A percentile compares a stretch with the other conserved stretches of the same genome.
phyloP scores from a whole-genome alignment of 2,888 invertebrate species.

The Apodemia hepburni region DNA sequence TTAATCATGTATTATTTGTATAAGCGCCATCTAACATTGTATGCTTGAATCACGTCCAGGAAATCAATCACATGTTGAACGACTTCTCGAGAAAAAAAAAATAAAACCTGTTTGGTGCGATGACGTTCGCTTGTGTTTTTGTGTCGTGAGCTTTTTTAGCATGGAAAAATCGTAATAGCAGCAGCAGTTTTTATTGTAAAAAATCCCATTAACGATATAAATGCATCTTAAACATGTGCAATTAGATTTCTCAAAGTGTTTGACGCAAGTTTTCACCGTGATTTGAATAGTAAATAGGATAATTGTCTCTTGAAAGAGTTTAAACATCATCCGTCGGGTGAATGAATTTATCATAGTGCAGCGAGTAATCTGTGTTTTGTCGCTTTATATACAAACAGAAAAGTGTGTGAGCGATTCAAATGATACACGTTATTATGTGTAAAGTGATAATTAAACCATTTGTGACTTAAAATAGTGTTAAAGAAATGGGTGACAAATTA shows the following conservation, averaged over 20 bases:
- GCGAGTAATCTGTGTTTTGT: constrained; percentile 24
- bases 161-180: constrained; percentile 14
- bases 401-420: constrained; percentile 45
- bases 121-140: constrained; percentile 69
- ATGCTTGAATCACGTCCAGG: constrained; percentile 37
- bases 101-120: constrained; percentile 65
- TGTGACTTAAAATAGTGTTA: constrained; percentile 43
- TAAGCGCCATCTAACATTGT: constrained; percentile 48
- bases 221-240: not conserved
- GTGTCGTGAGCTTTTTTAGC: constrained; percentile 49
- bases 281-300: constrained; percentile 24
- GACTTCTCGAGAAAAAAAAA: constrained; percentile 46
- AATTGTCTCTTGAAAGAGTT: constrained; percentile 20
- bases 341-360: constrained; percentile 30
- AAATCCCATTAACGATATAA: not conserved
- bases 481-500: constrained; percentile 72
- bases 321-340: constrained; percentile 31
- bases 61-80: constrained; percentile 57
- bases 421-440: constrained; percentile 31
- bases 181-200: not conserved
- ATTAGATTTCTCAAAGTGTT: constrained; percentile 19
- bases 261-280: not conserved
- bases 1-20: constrained; percentile 37
- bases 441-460: constrained; percentile 23
- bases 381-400: constrained; percentile 46